Percentiles rank a stretch among this genome's conserved stretches.
These are phyloP conservation scores for Drosophila serrata DNA, from an alignment of 1,140 invertebrate species.

Conservation along the genomic window DNA sequence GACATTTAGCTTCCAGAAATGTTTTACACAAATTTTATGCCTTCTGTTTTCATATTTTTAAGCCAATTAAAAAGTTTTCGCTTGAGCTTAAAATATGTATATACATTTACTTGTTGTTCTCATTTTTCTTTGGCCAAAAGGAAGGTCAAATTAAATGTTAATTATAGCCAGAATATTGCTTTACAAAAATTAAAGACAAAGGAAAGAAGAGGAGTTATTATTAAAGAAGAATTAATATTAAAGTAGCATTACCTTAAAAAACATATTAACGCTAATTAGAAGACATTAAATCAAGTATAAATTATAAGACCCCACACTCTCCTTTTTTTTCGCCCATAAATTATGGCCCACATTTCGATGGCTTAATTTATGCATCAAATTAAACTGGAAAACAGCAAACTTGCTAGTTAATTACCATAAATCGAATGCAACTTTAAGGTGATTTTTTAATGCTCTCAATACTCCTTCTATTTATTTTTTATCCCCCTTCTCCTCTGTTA, in stretches of 20 bases:
- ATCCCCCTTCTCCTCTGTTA: not conserved
- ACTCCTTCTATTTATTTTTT: not conserved
- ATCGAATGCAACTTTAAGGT: conserved; percentile 2
- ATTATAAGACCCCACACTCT: conserved; percentile 2
- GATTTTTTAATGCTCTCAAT: not conserved
- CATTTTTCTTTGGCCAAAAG: not conserved
- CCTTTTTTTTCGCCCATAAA: not conserved
- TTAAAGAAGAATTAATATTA: not conserved
- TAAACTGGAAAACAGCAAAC: not conserved
- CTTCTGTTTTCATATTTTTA: not conserved
- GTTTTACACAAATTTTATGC: not conserved
- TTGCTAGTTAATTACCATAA: conserved; percentile 11
- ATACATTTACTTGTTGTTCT: not conserved
- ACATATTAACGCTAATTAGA: conserved; percentile 39
- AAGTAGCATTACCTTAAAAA: not conserved
- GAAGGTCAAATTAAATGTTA: not conserved
- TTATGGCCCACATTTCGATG: not conserved
- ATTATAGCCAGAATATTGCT: not conserved
- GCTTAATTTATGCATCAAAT: conserved; percentile 5
- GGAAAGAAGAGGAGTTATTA: not conserved
- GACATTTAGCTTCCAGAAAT: not conserved
- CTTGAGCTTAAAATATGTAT: not conserved
- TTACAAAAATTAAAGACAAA: not conserved
- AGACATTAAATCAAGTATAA: conserved; percentile 43
- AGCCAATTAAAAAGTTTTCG: conserved; percentile 9